These are phyloP conservation scores for Syngnathoides biaculeatus DNA, from an alignment of 2,113 vertebrate species.

Conservation along the genomic window DNA sequence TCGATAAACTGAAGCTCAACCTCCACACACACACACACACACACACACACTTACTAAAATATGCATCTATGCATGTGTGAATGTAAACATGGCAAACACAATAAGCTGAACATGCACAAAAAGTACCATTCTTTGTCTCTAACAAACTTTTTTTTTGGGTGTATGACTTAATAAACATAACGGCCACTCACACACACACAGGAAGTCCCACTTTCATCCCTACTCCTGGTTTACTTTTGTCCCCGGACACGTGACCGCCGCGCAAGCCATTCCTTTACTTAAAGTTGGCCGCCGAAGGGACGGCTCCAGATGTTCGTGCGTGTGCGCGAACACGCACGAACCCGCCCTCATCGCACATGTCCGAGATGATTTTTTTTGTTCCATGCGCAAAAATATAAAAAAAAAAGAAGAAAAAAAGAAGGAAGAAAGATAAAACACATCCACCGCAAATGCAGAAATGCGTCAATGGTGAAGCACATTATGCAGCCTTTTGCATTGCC, in stretches of 20 bases:
- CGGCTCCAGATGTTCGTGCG: slow-evolving; percentile 67
- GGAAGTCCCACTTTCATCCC: slow-evolving; percentile 50
- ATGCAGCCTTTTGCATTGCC: no score
- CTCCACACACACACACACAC: slow-evolving; percentile 44
- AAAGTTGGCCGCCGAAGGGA: slow-evolving; percentile 38
- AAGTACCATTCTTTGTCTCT: neutral
- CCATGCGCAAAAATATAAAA: neutral
- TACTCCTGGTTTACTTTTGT: neutral
- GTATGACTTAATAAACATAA: neutral
- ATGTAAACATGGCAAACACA: neutral
- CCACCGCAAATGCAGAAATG: neutral
- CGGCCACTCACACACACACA: neutral
- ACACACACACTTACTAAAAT: slow-evolving; percentile 28
- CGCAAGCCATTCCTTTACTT: slow-evolving; percentile 73
- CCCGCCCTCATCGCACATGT: slow-evolving; percentile 1
- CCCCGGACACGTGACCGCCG: slow-evolving; percentile 67
- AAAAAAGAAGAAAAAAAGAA: neutral
- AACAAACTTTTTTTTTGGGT: neutral
- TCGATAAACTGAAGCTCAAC: slow-evolving; percentile 78
- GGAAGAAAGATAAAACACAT: neutral
- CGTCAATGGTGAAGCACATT: neutral
- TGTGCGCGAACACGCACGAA: slow-evolving; percentile 19
- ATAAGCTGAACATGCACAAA: neutral
- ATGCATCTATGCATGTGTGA: slow-evolving; percentile 32
- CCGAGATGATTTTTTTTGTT: neutral